Percentiles rank a stretch among this genome's conserved stretches.
Conservation (phyloP, 2,113 vertebrate species). For the Neogale vison region DNA sequence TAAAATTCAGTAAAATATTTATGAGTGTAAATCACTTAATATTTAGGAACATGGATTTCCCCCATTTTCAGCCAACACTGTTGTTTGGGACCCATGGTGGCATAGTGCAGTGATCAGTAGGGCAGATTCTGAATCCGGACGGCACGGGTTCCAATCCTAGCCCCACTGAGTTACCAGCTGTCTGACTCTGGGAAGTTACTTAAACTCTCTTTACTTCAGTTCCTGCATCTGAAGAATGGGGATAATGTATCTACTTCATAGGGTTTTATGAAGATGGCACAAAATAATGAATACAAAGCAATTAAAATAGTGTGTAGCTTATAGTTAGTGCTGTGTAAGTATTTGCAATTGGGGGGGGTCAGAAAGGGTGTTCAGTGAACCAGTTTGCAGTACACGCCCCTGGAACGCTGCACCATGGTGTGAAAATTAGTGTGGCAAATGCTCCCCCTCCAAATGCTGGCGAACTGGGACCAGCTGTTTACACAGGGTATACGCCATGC, state of each 20-base stretch:
- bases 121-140: background rate
- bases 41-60: background rate
- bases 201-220: background rate
- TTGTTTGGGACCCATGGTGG: background rate
- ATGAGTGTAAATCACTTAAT: background rate
- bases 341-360: background rate
- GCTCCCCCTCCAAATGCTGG: background rate
- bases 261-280: background rate
- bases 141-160: background rate
- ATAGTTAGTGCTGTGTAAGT: background rate
- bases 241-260: background rate
- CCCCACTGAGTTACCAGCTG: background rate
- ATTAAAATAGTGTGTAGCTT: background rate
- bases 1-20: conserved; percentile 13
- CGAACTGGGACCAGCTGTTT: background rate
- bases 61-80: background rate
- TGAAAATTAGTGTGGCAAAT: background rate
- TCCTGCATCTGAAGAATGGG: background rate
- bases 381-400: background rate
- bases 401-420: background rate
- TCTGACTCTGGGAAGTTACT: background rate
- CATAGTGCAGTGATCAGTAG: background rate
- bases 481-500: background rate
- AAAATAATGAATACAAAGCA: background rate
- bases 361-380: background rate